phyloP scores from a whole-genome alignment of 1,140 invertebrate species.

The Pararge aegeria region DNA sequence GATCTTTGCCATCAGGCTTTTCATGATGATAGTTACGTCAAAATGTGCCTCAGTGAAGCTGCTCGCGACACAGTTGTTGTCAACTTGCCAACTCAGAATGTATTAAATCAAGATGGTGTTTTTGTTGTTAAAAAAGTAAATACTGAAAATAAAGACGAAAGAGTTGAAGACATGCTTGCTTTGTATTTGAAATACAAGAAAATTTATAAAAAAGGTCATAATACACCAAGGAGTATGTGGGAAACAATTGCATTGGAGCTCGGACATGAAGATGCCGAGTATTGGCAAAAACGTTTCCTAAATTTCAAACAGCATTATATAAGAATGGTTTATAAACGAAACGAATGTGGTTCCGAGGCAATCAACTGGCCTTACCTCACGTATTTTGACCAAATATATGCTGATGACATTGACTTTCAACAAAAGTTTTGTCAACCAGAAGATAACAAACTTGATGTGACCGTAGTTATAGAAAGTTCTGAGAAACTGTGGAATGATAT shows the following conservation, averaged over 20 bases:
- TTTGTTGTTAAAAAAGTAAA: conserved; percentile 44
- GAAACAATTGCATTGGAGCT: conserved; percentile 58
- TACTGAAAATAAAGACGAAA: conserved; percentile 32
- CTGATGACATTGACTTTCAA: conserved; percentile 57
- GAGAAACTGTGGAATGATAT: conserved; percentile 47
- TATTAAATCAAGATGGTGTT: conserved; percentile 35
- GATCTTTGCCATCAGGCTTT: conserved; percentile 62
- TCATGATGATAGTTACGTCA: conserved; percentile 44
- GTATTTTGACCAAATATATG: conserved; percentile 65
- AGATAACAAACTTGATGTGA: neutral
- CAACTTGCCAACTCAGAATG: conserved; percentile 28
- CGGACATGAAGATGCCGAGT: conserved; percentile 54
- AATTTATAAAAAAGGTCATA: conserved; percentile 42
- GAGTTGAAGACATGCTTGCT: conserved; percentile 59
- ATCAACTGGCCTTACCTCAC: conserved; percentile 65
- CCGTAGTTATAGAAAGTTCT: conserved; percentile 14
- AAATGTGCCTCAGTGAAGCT: conserved; percentile 23
- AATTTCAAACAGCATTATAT: conserved; percentile 71
- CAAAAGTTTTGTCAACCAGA: conserved; percentile 38
- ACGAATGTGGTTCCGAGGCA: conserved; percentile 37
- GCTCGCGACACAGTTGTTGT: conserved; percentile 11
- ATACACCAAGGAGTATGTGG: conserved; percentile 53
- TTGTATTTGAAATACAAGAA: conserved; percentile 61
- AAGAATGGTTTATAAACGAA: conserved; percentile 50
- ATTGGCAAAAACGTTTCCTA: conserved; percentile 68